Evolutionary conservation across 1,140 invertebrate species (phyloP), one percentile per base, ranked within the genome.

Genomic region (Eupristina koningsbergeri): DNA sequence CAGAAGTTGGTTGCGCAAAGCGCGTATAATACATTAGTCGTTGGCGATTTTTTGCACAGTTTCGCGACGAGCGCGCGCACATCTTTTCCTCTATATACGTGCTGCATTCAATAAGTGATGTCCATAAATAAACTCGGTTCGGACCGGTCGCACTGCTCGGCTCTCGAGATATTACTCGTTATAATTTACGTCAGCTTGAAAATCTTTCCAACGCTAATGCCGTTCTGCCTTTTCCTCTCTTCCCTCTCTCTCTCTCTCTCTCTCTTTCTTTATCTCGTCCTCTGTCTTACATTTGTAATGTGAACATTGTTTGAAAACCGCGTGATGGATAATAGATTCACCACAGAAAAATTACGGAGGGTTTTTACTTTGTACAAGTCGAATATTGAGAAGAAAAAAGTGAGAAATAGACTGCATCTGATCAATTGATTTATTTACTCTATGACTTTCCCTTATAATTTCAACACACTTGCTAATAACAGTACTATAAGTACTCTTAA

Each of bases 31-130:
- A 61, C 31, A 47, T 36, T 19, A 45, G 17, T 45, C 58, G 67
- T 79, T 69, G 75, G 81, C 58, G 41, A 73, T 69, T 69, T 45
- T 76, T 85, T 81, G 63, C 79, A 31, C 41, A 67, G n/a, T 50
- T 77, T 53, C 74, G 84, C 81, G 76, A 74, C 81, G 76, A 74
- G 74, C 83, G 31, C 74, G 50, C 71, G 50, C 71, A 78, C 69
- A 61, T 84, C 47, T 74, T 53, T 67, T 31, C 47, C 67, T 81
- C 67, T 84, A 69, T 71, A 64, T 80, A 77, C 85, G 81, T 80
- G 84, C 84, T 86, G 85, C 88, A 86, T 85, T 89, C 88, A 88
- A 89, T 88, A 88, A 89, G 83, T 85, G 85, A 85, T 85, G 84
- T 85, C 86, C 88, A 88, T 88, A 89, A 89, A 88, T 88, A 87